These are phyloP conservation scores for Heliconius himera DNA, from an alignment of 1,140 invertebrate genomes.

Conservation along the genomic window DNA sequence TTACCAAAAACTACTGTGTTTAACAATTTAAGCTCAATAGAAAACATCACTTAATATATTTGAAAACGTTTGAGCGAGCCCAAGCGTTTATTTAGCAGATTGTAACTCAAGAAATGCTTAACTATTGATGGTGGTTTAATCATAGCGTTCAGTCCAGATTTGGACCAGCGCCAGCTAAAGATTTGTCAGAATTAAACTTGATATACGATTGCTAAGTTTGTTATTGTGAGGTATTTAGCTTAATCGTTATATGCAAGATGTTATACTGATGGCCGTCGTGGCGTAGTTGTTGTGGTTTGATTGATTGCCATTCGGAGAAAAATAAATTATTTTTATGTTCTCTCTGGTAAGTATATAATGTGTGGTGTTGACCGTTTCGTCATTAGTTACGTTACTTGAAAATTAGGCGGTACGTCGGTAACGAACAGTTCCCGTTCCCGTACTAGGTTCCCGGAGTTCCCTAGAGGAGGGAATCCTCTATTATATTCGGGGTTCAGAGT, in stretches of 20 bases:
- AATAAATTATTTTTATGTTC: too few relatives aligned
- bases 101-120: conserved; percentile 8
- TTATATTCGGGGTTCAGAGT: too few relatives aligned
- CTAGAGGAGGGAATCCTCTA: too few relatives aligned
- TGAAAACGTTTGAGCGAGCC: not conserved
- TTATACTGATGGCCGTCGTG: too few relatives aligned
- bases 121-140: conserved; percentile 1
- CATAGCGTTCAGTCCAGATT: not conserved
- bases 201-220: not conserved
- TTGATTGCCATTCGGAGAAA: too few relatives aligned
- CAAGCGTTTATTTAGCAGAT: not conserved
- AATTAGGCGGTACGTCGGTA: too few relatives aligned
- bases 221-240: not conserved
- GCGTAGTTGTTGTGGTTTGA: too few relatives aligned
- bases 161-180: not conserved
- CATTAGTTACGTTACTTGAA: too few relatives aligned
- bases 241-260: not conserved
- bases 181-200: not conserved
- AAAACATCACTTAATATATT: not conserved
- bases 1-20: not conserved
- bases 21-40: not conserved
- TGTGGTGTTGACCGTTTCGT: too few relatives aligned
- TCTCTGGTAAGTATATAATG: too few relatives aligned
- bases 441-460: too few relatives aligned
- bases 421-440: too few relatives aligned